phyloP scores from a whole-genome alignment of 2,888 invertebrate genomes.

The Diarsia dahlii region DNA sequence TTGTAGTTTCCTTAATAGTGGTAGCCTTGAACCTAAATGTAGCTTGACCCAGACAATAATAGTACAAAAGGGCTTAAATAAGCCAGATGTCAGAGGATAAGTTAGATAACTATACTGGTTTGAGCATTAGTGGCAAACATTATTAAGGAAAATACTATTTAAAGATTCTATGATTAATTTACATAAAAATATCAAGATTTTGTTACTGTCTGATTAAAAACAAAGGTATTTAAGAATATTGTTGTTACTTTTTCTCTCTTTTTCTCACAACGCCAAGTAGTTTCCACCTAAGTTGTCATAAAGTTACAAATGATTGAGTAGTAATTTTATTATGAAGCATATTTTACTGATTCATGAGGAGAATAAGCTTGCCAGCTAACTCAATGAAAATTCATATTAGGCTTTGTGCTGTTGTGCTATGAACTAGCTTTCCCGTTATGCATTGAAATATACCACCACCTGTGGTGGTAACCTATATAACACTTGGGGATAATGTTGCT shows the following conservation, averaged over 20 bases:
- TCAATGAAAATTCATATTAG: background rate
- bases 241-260: background rate
- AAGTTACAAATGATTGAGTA: constrained; percentile 11
- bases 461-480: no score
- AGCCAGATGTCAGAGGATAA: background rate
- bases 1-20: background rate
- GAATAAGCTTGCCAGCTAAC: no score
- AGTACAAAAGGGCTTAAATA: background rate
- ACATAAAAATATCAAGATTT: background rate
- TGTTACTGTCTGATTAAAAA: background rate
- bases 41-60: background rate
- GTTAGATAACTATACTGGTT: background rate
- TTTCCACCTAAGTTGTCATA: background rate
- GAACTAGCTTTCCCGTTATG: background rate
- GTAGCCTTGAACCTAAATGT: background rate
- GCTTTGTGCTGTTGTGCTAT: background rate
- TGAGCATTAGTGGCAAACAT: background rate
- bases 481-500: background rate
- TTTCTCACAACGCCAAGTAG: background rate
- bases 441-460: no score
- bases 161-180: background rate
- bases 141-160: constrained; percentile 9
- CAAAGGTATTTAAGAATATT: background rate
- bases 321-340: background rate
- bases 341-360: background rate